Evolutionary conservation across 2,113 vertebrate genomes (phyloP).

Genomic region (Rostratula benghalensis): DNA sequence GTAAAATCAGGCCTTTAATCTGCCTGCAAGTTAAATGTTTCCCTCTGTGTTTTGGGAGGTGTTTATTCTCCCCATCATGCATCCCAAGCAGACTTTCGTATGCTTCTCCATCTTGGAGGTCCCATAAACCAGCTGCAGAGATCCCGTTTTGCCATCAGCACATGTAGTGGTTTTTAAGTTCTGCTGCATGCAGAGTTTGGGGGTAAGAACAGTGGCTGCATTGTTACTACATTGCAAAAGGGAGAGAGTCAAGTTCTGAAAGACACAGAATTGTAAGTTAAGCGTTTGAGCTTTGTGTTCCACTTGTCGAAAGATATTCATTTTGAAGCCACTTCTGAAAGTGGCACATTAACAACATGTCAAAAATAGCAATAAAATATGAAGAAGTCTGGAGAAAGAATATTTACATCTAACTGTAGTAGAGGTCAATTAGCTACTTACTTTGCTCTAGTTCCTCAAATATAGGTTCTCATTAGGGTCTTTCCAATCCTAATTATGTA

Average conservation of each 20-base stretch:
- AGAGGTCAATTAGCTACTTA: background rate
- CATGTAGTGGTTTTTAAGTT: background rate
- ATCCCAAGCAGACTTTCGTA: background rate
- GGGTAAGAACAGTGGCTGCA: background rate
- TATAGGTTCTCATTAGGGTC: background rate
- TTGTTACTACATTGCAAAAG: background rate
- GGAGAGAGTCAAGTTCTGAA: background rate
- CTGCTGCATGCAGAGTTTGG: background rate
- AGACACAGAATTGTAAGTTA: background rate
- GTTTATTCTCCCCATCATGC: background rate
- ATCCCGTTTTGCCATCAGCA: background rate
- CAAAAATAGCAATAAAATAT: background rate
- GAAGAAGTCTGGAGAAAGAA: background rate
- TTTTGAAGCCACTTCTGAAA: background rate
- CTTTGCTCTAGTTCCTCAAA: background rate
- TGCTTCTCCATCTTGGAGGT: background rate
- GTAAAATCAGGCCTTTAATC: background rate
- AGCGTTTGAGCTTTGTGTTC: background rate
- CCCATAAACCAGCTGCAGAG: background rate
- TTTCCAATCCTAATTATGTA: background rate
- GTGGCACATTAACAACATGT: background rate
- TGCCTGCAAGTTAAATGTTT: background rate
- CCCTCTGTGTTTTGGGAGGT: background rate
- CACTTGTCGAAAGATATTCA: background rate
- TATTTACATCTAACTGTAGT: background rate